Percentiles rank a stretch among this genome's conserved stretches.
phyloP scores from a whole-genome alignment of 2,888 invertebrate genomes.

The Phengaris alcon region DNA sequence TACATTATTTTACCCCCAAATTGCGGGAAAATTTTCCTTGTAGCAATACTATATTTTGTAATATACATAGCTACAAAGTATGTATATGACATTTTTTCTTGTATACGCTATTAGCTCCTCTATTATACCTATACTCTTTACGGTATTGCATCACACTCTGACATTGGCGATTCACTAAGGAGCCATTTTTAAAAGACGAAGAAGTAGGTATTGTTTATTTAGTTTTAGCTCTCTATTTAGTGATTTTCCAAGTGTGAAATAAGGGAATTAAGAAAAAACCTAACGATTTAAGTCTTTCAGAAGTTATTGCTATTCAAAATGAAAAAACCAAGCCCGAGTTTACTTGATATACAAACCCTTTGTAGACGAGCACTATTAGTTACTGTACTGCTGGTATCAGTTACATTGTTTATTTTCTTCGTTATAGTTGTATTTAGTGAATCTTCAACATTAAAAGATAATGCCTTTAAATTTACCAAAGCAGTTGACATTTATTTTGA shows the following conservation, averaged over 20 bases:
- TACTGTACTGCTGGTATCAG: constrained; percentile 1
- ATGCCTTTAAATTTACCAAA: background rate
- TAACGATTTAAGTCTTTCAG: background rate
- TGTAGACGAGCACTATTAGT: constrained; percentile 4
- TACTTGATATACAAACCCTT: constrained; percentile 7
- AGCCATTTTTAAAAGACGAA: too few species aligned
- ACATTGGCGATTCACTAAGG: too few species aligned
- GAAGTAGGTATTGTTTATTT: background rate
- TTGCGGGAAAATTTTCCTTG: too few species aligned
- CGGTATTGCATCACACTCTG: too few species aligned
- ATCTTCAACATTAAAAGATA: background rate
- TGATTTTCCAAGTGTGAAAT: background rate
- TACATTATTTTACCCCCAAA: too few species aligned
- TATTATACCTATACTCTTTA: too few species aligned
- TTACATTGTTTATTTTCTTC: constrained; percentile 5
- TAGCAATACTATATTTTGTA: too few species aligned
- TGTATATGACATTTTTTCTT: too few species aligned
- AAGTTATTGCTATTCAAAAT: background rate
- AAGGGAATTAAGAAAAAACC: background rate
- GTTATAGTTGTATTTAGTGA: background rate
- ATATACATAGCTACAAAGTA: too few species aligned
- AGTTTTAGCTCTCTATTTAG: background rate
- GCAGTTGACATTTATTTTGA: background rate
- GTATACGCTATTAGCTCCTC: too few species aligned
- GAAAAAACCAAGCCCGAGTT: background rate